Evolutionary conservation across 2,113 vertebrate species (phyloP).

Genomic region (Halichoeres trimaculatus): DNA sequence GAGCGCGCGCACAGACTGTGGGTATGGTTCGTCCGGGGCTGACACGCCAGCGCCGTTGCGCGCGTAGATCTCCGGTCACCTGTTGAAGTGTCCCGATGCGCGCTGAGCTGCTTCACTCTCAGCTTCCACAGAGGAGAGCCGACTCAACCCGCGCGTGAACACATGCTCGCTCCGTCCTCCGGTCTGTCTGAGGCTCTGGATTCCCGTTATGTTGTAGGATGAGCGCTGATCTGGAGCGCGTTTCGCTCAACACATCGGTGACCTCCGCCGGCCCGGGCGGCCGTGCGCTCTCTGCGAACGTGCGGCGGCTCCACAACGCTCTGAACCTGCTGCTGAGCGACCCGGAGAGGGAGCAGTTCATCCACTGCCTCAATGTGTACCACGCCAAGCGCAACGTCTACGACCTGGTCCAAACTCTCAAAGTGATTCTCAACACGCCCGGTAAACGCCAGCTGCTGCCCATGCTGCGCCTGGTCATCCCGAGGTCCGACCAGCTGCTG

Average conservation of each 20-base stretch:
- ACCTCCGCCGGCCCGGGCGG: constrained; percentile 81
- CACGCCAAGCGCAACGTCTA: constrained; percentile 94
- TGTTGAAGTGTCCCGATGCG: constrained; percentile 40
- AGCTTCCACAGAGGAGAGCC: neutral
- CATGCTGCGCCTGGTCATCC: constrained; percentile 93
- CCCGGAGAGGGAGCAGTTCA: constrained; percentile 90
- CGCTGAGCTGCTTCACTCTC: neutral
- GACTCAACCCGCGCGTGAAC: neutral
- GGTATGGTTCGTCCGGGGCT: neutral
- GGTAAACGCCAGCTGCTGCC: constrained; percentile 91
- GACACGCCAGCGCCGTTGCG: neutral
- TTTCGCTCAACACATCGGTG: constrained; percentile 84
- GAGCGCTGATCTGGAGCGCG: constrained; percentile 87
- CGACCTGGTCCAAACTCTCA: constrained; percentile 93
- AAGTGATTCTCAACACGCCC: constrained; percentile 88
- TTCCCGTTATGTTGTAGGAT: constrained; percentile 77
- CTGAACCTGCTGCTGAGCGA: constrained; percentile 91
- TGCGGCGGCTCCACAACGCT: constrained; percentile 90
- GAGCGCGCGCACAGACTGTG: neutral
- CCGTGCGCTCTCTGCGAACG: constrained; percentile 91
- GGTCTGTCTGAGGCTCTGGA: constrained; percentile 18
- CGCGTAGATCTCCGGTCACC: constrained; percentile 36
- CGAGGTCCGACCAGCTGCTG: constrained; percentile 93
- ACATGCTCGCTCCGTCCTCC: constrained; percentile 4
- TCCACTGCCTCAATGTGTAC: constrained; percentile 93